Conservation (phyloP, 2,113 vertebrate species). For the Pseudolaguvia tuberculata region DNA sequence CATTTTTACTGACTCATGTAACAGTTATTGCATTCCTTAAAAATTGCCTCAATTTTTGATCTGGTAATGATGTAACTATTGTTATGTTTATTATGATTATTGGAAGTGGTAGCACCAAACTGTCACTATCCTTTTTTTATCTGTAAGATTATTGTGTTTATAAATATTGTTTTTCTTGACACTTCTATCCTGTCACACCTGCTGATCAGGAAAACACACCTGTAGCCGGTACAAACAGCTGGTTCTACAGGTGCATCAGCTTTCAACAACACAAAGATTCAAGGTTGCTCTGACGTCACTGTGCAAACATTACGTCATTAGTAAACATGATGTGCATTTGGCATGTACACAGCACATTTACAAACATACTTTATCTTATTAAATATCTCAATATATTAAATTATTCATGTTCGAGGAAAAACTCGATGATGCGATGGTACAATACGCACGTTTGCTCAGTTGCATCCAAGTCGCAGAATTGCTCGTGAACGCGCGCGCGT, state of each 20-base stretch:
- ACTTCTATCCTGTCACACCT: not conserved
- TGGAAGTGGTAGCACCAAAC: too few relatives aligned
- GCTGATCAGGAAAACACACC: not conserved
- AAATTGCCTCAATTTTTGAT: too few relatives aligned
- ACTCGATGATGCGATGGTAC: not conserved
- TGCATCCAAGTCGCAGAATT: not conserved
- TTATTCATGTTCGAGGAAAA: too few relatives aligned
- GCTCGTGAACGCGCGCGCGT: not conserved
- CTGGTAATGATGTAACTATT: too few relatives aligned
- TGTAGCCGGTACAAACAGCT: not conserved
- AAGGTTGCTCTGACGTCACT: conserved; percentile 39
- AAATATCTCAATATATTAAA: too few relatives aligned
- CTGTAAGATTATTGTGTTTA: not conserved
- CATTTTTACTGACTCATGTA: too few relatives aligned
- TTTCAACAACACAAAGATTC: not conserved
- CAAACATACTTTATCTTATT: not conserved
- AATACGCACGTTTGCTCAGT: not conserved
- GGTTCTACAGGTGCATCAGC: conserved; percentile 25
- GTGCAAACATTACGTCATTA: conserved; percentile 28
- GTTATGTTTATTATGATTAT: too few relatives aligned
- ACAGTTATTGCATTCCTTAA: too few relatives aligned
- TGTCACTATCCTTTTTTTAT: not conserved
- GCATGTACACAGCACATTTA: not conserved
- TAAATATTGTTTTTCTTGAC: not conserved
- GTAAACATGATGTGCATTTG: not conserved